These are phyloP conservation scores for Exephanes ischioxanthus DNA, from an alignment of 2,888 invertebrate genomes.

Conservation along the genomic window DNA sequence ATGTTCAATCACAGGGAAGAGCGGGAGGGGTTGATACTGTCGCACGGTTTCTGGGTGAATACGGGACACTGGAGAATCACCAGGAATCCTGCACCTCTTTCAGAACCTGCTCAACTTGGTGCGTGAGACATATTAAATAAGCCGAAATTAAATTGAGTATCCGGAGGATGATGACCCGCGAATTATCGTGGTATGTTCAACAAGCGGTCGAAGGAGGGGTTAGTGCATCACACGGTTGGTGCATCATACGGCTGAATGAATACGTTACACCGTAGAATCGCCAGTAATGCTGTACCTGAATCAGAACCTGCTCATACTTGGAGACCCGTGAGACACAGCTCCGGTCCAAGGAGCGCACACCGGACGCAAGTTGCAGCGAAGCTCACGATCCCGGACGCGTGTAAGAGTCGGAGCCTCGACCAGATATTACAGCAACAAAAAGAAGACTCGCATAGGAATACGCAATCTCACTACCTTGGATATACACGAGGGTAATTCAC, in stretches of 20 bases:
- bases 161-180: no score
- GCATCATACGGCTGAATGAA: not conserved
- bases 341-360: slow-evolving; percentile 24
- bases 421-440: slow-evolving; percentile 32
- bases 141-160: no score
- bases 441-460: slow-evolving; percentile 46
- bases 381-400: slow-evolving; percentile 45
- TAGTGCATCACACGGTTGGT: no score
- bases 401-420: slow-evolving; percentile 31
- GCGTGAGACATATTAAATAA: no score
- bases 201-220: no score
- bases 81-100: no score
- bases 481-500: slow-evolving; percentile 43
- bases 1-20: no score
- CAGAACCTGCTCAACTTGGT: no score
- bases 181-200: no score
- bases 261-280: not conserved
- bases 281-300: not conserved
- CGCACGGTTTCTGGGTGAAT: no score
- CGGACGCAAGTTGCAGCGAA: slow-evolving; percentile 1
- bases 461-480: slow-evolving; percentile 48
- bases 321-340: not conserved
- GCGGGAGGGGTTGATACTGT: no score
- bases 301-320: not conserved
- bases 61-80: no score